A percentile compares a stretch with the other conserved stretches of the same genome.
Evolutionary conservation across 1,140 invertebrate species (phyloP).

Genomic region (Himalopsyche phryganea): DNA sequence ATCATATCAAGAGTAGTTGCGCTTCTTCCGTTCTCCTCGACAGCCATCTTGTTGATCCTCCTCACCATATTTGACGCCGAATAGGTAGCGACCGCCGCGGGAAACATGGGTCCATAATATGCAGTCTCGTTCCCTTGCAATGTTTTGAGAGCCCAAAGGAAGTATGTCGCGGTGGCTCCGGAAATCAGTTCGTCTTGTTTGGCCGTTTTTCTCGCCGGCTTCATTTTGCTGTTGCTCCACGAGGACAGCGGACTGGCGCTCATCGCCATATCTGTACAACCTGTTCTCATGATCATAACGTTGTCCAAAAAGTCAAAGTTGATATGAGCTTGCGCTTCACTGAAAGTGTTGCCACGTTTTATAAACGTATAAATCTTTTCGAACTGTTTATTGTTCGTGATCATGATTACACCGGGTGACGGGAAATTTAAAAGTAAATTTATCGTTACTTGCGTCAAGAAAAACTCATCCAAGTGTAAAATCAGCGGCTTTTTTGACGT

Average conservation of each 20-base stretch:
- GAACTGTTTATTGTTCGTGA: slow-evolving; percentile 77
- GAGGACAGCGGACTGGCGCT: slow-evolving; percentile 42
- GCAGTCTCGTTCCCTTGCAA: neutral
- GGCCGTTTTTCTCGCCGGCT: slow-evolving; percentile 60
- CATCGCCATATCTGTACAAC: slow-evolving; percentile 31
- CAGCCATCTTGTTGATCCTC: slow-evolving; percentile 60
- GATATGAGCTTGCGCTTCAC: slow-evolving; percentile 13
- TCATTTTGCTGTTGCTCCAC: slow-evolving; percentile 53
- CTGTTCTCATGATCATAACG: slow-evolving; percentile 13
- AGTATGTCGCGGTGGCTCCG: slow-evolving; percentile 64
- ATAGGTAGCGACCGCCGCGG: slow-evolving; percentile 61
- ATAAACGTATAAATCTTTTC: slow-evolving; percentile 17
- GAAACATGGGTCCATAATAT: slow-evolving; percentile 39
- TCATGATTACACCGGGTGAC: slow-evolving; percentile 59
- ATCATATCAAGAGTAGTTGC: slow-evolving; percentile 71
- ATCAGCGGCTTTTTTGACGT: slow-evolving; percentile 62
- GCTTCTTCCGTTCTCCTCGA: slow-evolving; percentile 57
- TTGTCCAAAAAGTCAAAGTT: slow-evolving; percentile 15
- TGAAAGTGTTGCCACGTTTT: slow-evolving; percentile 4
- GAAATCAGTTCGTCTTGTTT: slow-evolving; percentile 78
- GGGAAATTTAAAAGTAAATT: slow-evolving; percentile 28
- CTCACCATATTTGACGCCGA: slow-evolving; percentile 64
- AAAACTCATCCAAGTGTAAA: slow-evolving; percentile 76
- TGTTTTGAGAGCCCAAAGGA: slow-evolving; percentile 58
- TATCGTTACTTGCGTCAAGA: slow-evolving; percentile 51